Conservation (phyloP, 2,113 vertebrate genomes). For the Otus sunia region DNA sequence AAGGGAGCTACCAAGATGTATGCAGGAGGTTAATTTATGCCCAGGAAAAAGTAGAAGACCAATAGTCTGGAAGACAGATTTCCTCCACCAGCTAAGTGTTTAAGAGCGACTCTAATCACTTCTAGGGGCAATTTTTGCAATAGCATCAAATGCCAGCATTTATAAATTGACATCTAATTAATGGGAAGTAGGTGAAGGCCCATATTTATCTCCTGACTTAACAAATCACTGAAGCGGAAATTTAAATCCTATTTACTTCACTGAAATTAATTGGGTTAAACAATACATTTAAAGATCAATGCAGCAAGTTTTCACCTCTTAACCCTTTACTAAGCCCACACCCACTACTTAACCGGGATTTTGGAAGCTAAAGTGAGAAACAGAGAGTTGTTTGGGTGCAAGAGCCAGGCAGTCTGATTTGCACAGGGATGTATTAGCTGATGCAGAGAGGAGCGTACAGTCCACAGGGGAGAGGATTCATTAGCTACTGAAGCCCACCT, state of each 20-base stretch:
- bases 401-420: too few species aligned
- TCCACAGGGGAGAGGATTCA: background rate
- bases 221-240: background rate
- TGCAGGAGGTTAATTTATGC: background rate
- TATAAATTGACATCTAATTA: background rate
- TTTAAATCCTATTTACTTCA: background rate
- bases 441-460: background rate
- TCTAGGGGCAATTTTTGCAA: background rate
- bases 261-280: conserved; percentile 7
- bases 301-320: background rate
- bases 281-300: background rate
- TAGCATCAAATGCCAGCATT: background rate
- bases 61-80: background rate
- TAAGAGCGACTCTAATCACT: background rate
- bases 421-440: background rate
- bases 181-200: background rate
- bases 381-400: background rate
- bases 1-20: background rate
- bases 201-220: background rate
- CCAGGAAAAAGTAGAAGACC: background rate
- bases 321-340: background rate
- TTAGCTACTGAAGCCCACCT: background rate
- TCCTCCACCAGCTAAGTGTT: background rate
- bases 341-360: background rate
- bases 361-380: background rate